Evolutionary conservation across 2,113 vertebrate species (phyloP), one percentile per base, ranked within the genome.

Genomic region (Oxyura jamaicensis): DNA sequence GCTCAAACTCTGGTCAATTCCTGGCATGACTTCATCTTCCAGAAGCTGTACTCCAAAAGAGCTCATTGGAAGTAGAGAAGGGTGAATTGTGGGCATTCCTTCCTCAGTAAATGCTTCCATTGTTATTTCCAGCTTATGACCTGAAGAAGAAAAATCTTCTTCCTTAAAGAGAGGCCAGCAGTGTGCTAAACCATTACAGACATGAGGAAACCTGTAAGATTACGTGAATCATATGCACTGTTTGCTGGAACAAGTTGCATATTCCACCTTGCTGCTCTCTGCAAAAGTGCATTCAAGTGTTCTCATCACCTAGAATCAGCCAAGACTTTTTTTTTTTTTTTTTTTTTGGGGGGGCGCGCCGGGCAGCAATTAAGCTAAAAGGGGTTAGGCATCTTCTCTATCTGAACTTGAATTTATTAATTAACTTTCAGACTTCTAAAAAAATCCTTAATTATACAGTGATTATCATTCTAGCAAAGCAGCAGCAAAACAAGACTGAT

Each of bases 351-450:
- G 46, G 19, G 46, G 19, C n/a, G n/a, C n/a, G n/a, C n/a, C n/a
- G 19, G 46, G 41, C 60, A 1, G 1, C 90, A 71, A 39, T 88
- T 56, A 77, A 83, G 26, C 35, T 86, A 60, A 78, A 91, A 86
- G 15, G n/a, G 3, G 11, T 95, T 91, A 66, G 0, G 1, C 21
- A 66, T 85, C 81, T 78, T 75, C 46, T 88, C 42, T 65, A 33
- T 72, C 19, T 63, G 55, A 88, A 55, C n/a, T 88, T 60, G 48
- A 84, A 69, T 95, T 91, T 63, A 88, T 90, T 86, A 67, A 96
- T 95, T 91, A 83, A 81, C 91, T 93, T 90, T 48, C 59, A 84
- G 60, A 58, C 85, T 77, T 83, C 19, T 46, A 59, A 93, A 94
- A 94, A 63, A 59, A 17, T 63, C 16, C 33, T 65, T 91, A 86